phyloP scores from a whole-genome alignment of 2,888 invertebrate species.

The Ochropleura plecta region DNA sequence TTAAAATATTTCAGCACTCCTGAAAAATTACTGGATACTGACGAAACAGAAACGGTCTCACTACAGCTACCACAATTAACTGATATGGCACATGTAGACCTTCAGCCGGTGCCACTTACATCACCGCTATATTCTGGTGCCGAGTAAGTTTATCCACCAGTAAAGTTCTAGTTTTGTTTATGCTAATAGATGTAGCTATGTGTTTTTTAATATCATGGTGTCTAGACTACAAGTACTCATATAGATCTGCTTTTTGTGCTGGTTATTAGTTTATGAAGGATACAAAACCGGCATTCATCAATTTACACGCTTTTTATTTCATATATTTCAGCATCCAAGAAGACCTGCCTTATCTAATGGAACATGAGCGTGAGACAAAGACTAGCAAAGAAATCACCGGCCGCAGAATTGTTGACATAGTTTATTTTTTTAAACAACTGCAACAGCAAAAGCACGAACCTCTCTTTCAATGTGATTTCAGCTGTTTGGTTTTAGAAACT shows the following conservation, averaged over 20 bases:
- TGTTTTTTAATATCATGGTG: too few species aligned
- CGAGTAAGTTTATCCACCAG: conserved; percentile 5
- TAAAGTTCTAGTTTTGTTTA: background rate
- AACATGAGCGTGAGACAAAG: conserved; percentile 9
- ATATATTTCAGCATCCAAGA: conserved; percentile 7
- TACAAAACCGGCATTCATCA: too few species aligned
- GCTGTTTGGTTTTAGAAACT: conserved; percentile 14
- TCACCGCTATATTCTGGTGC: conserved; percentile 4
- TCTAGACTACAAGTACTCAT: too few species aligned
- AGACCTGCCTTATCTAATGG: conserved; percentile 8
- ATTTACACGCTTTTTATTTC: conserved; percentile 10
- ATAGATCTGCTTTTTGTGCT: too few species aligned
- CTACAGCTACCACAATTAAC: conserved; percentile 5
- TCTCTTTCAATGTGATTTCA: conserved; percentile 12
- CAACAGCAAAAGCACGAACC: conserved; percentile 10
- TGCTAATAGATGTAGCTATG: too few species aligned
- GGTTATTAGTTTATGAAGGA: background rate
- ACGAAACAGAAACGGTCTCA: background rate
- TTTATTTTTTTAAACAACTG: conserved; percentile 2
- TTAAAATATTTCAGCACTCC: conserved; percentile 1
- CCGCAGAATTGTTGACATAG: conserved; percentile 14
- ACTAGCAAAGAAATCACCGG: conserved; percentile 10
- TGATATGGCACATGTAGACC: background rate
- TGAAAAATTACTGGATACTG: conserved; percentile 3
- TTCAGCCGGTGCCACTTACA: background rate